Evolutionary conservation across 2,113 vertebrate genomes (phyloP).

Genomic region (Heterochromis multidens): DNA sequence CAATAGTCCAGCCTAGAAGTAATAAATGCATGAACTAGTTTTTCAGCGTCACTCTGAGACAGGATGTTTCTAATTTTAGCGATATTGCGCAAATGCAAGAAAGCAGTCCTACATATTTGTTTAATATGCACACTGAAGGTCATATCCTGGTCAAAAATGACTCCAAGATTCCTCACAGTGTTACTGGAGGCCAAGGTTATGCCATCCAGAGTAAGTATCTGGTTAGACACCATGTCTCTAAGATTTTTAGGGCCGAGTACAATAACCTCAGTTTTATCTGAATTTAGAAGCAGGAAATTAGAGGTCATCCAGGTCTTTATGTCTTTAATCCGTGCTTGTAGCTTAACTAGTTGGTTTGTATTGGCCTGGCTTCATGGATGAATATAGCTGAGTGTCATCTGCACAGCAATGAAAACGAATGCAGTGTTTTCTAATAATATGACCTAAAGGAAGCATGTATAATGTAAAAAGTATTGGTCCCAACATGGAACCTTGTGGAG

Average conservation of each 20-base stretch:
- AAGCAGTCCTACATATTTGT: not conserved
- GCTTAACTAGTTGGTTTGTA: not conserved
- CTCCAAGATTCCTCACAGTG: not conserved
- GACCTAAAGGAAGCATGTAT: not conserved
- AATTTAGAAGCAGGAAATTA: not conserved
- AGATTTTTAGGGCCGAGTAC: not conserved
- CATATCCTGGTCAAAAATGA: not conserved
- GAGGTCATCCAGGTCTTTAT: not conserved
- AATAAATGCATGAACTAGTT: too few species aligned
- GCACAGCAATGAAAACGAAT: not conserved
- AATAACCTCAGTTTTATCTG: not conserved
- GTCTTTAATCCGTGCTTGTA: not conserved
- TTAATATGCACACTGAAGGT: not conserved
- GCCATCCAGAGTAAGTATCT: not conserved
- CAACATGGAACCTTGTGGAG: not conserved
- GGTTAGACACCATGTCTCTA: not conserved
- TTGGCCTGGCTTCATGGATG: not conserved
- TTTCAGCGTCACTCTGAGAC: not conserved
- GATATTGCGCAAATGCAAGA: too few species aligned
- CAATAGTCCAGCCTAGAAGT: not conserved
- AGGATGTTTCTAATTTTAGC: not conserved
- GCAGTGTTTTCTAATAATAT: not conserved
- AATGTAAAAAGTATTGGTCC: not conserved
- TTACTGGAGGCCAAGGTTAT: not conserved
- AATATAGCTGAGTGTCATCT: not conserved